A percentile compares a stretch with the other conserved stretches of the same genome.
These are phyloP conservation scores for Henricia sp. DNA, from an alignment of 53 echinoderm and acorn worm genomes.

Conservation along the genomic window DNA sequence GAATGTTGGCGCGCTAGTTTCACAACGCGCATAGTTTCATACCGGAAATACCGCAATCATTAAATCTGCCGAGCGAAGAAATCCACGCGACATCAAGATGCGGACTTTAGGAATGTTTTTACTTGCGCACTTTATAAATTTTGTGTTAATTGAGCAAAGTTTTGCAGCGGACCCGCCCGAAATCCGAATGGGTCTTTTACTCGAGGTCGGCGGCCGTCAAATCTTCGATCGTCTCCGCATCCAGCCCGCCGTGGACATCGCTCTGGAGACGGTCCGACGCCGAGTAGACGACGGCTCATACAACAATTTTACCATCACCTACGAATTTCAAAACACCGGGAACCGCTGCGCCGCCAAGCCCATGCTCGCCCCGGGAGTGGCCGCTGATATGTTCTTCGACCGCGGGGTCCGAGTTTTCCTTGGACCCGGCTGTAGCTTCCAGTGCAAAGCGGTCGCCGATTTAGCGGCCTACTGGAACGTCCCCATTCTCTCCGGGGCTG, in stretches of 20 bases:
- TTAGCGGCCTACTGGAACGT: conserved; percentile 69
- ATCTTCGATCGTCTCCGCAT: conserved; percentile 39
- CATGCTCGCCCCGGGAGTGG: conserved; percentile 60
- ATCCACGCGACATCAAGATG: no score
- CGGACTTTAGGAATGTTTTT: no score
- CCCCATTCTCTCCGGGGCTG: conserved; percentile 53
- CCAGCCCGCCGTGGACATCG: conserved; percentile 76
- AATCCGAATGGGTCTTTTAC: conserved; percentile 28
- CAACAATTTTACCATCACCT: conserved; percentile 47
- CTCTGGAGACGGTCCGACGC: conserved; percentile 43
- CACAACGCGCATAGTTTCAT: no score
- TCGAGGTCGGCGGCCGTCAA: conserved; percentile 14
- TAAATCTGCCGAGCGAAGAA: no score
- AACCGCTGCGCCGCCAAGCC: conserved; percentile 8
- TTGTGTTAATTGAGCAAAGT: no score
- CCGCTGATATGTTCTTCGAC: conserved; percentile 63
- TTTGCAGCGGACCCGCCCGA: no score
- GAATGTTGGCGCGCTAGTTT: no score
- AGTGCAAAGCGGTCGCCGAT: conserved; percentile 33
- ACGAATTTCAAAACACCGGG: conserved; percentile 49
- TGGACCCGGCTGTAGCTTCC: conserved; percentile 80
- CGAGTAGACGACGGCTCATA: conserved; percentile 43
- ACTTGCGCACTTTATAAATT: no score
- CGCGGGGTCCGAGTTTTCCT: conserved; percentile 60
- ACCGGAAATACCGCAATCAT: no score